These are phyloP conservation scores for Engystomops pustulosus DNA, from an alignment of 2,113 vertebrate genomes.

Conservation along the genomic window DNA sequence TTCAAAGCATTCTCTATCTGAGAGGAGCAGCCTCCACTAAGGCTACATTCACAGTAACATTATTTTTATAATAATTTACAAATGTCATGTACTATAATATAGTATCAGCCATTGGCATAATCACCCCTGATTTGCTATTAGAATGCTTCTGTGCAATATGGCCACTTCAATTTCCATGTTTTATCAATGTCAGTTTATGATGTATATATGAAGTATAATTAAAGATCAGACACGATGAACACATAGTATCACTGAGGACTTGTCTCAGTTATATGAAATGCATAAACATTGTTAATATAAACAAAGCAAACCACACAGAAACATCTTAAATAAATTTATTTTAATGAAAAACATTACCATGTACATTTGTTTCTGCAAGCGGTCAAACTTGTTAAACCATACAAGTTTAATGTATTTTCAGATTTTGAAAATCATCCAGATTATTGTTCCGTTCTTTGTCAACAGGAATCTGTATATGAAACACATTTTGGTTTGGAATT, in stretches of 20 bases:
- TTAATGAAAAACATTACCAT: conserved; percentile 34
- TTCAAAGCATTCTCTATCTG: too few species aligned
- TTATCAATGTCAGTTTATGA: too few species aligned
- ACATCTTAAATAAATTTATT: conserved; percentile 21
- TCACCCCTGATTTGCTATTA: too few species aligned
- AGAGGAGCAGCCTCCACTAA: too few species aligned
- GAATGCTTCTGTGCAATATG: too few species aligned
- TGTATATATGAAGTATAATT: background rate
- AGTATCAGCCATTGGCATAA: too few species aligned
- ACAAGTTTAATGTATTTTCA: conserved; percentile 3
- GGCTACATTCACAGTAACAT: too few species aligned
- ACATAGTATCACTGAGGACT: background rate
- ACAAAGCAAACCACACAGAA: background rate
- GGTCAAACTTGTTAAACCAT: conserved; percentile 6
- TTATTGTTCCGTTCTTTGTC: conserved; percentile 35
- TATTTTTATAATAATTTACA: too few species aligned
- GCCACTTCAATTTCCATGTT: too few species aligned
- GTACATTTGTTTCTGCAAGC: conserved; percentile 37
- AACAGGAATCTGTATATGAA: conserved; percentile 15
- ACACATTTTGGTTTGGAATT: conserved; percentile 16
- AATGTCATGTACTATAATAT: too few species aligned
- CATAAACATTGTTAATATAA: conserved; percentile 19
- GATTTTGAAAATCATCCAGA: conserved; percentile 12
- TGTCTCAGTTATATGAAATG: background rate
- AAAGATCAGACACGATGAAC: background rate